Base-by-base conservation (phyloP, 1,140 invertebrate species). In the Trichomalopsis sarcophagae region DNA sequence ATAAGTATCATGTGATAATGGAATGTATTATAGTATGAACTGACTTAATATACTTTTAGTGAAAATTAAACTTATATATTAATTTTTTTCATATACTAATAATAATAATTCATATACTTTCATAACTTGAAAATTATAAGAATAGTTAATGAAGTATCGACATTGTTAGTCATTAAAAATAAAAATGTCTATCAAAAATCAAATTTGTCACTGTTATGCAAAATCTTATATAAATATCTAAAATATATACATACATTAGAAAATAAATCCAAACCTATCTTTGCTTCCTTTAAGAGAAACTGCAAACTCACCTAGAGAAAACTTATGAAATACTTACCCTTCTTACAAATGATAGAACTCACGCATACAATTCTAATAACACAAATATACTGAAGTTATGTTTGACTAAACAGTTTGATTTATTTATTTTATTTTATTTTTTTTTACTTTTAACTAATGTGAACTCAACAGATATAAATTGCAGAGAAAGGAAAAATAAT, bases 1-100 rank as follows among this genome's bases (percentile, higher is more conserved):
- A n/a, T 66, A 13, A 55, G 73, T 62, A 40, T 81, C 2, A 73
- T 75, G 81, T 82, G 44, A 82, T 82, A 82, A 74, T 75, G 69
- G 11, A 75, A 50, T 82, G 69, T 82, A 74, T 55, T 36, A 82
- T 82, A 74, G 4, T 81, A 69, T 5, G 9, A 69, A 66, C 14
- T 17, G 40, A 80, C 66, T 80, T 69, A 80, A 80, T 80, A 40
- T 80, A 69, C 30, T 27, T 27, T 69, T 80, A 13, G n/a, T 69
- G 68, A 30, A 36, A 80, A 40, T 9, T 10, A 23, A 68, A 13
- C 9, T 14, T 68, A 23, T 68, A n/a, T 14, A 68, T 68, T 80
- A n/a, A n/a, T 80, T 80, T 36, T 78, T 78, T 23, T 21, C 13
- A 55, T 27, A 78, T 78, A 78, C n/a, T n/a, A n/a, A n/a, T n/a